Base-by-base conservation (phyloP, 2,113 vertebrate genomes). In the Oenanthe melanoleuca region DNA sequence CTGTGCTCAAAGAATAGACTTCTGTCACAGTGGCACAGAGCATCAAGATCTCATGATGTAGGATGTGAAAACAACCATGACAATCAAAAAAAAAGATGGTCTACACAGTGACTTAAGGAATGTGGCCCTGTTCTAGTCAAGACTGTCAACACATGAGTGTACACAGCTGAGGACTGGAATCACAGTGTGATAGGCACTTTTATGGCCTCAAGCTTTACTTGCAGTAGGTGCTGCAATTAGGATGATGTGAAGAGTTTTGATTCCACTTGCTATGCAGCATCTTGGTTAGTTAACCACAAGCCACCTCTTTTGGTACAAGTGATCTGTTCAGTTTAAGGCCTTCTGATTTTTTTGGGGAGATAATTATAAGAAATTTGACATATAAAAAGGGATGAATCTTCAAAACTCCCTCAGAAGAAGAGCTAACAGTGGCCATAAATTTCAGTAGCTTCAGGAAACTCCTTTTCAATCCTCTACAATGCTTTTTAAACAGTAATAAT, bases 391-490 rank as follows among this genome's bases (percentile, higher is more conserved):
- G 24, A 65, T 17, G 12, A 71, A 72, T 60, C 59, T 91, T 75
- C 65, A 85, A 37, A 78, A 91, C 19, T 72, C 38, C 11, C 25
- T 38, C 16, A 69, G 59, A 29, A 88, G 44, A 93, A 80, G 55
- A 26, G 26, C 33, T 87, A 88, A 69, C 3, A 52, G 37, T 7
- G 66, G 28, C 6, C 70, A 87, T 65, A 91, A 85, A 89, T 82
- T 64, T 45, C 75, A 77, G 31, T 53, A 37, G 59, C 89, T 89
- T 93, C 45, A 82, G 61, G 19, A 92, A 84, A 87, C 25, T 69
- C 11, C 49, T 79, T 65, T 91, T 70, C 45, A 91, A 20, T 59
- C 15, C 34, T 38, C 50, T 65, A 67, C 31, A 85, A 19, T 57
- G 40, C 40, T 60, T 87, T 91, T 64, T 6, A 91, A 80, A 80